phyloP scores from a whole-genome alignment of 2,888 invertebrate species.

The Brassicogethes aeneus region DNA sequence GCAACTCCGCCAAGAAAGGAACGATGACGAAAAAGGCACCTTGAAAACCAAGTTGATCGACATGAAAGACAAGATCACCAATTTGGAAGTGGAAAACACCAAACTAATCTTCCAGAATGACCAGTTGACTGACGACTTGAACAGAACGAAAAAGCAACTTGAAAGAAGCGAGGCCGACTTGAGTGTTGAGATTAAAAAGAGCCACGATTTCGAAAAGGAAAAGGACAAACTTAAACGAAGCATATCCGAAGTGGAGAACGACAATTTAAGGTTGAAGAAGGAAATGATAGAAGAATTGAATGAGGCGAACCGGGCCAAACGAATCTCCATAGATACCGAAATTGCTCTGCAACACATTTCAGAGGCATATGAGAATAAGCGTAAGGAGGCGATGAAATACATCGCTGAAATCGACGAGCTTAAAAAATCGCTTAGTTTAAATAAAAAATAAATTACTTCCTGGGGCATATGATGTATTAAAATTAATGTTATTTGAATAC shows the following conservation, averaged over 20 bases:
- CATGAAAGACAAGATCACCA: slow-evolving; percentile 21
- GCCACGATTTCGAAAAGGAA: slow-evolving; percentile 19
- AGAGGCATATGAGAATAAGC: slow-evolving; percentile 23
- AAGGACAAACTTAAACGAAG: slow-evolving; percentile 17
- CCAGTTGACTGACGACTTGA: slow-evolving; percentile 18
- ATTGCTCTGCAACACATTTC: slow-evolving; percentile 23
- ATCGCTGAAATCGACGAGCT: neutral
- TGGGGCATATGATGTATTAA: too few species aligned
- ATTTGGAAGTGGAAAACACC: slow-evolving; percentile 23
- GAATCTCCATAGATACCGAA: slow-evolving; percentile 22
- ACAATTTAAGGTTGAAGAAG: slow-evolving; percentile 21
- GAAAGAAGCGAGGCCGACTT: slow-evolving; percentile 16
- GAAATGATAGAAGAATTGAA: slow-evolving; percentile 25
- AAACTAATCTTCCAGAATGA: slow-evolving; percentile 22
- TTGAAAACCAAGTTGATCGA: slow-evolving; percentile 21
- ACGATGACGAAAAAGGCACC: slow-evolving; percentile 22
- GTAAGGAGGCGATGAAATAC: slow-evolving; percentile 5
- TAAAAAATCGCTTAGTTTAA: neutral
- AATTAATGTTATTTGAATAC: too few species aligned
- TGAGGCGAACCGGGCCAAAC: slow-evolving; percentile 23
- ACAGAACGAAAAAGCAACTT: slow-evolving; percentile 17
- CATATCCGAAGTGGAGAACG: slow-evolving; percentile 21
- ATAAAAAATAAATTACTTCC: too few species aligned
- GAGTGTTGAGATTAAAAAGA: slow-evolving; percentile 14
- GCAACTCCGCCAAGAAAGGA: too few species aligned